Conservation (phyloP, 2,888 invertebrate species). For the Junonia oenone region DNA sequence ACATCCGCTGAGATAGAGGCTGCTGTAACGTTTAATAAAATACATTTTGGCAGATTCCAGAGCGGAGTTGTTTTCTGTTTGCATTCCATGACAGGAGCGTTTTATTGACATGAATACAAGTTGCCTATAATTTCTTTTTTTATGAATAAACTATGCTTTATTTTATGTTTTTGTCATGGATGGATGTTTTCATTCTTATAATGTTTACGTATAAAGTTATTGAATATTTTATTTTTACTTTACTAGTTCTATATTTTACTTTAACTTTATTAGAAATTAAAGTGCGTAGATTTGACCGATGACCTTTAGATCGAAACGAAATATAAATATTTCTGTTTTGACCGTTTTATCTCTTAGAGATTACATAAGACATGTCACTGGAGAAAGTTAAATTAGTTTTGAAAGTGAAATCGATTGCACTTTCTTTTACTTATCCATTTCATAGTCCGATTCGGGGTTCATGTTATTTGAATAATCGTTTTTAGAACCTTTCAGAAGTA, state of each 20-base stretch:
- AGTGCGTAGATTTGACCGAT: constrained; percentile 21
- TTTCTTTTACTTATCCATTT: constrained; percentile 76
- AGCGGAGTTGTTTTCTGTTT: constrained; percentile 43
- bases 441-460: constrained; percentile 51
- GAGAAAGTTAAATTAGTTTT: constrained; percentile 80
- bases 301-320: constrained; percentile 60
- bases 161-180: background rate
- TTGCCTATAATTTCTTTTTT: constrained; percentile 20
- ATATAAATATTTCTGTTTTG: constrained; percentile 66
- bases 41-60: constrained; percentile 49
- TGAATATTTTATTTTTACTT: background rate
- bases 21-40: constrained; percentile 46
- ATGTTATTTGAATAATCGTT: constrained; percentile 45
- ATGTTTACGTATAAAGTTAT: too few relatives aligned
- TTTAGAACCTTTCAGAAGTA: too few relatives aligned
- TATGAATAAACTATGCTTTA: constrained; percentile 1
- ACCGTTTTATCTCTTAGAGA: constrained; percentile 67
- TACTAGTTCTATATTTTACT: background rate
- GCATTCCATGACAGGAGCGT: constrained; percentile 51
- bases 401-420: constrained; percentile 80
- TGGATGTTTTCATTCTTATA: background rate
- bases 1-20: constrained; percentile 35
- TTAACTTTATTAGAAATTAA: background rate
- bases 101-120: constrained; percentile 40
- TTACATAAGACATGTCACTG: constrained; percentile 77